Evolutionary conservation across 2,797 vertebrate genomes (phyloP).

Genomic region (Geotrypetes seraphini): DNA sequence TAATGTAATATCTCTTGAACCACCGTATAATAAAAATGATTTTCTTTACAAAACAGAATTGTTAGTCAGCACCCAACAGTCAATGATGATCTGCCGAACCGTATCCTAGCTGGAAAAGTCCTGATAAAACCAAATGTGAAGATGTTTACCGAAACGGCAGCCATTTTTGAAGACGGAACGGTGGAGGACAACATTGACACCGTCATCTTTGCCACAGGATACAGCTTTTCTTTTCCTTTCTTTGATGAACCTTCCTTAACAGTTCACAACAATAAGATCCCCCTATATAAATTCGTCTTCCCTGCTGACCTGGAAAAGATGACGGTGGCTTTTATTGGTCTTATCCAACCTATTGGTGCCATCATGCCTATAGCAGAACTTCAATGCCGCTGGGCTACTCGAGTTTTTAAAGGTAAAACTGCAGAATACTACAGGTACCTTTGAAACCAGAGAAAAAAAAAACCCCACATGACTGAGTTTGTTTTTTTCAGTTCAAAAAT

Average conservation of each 20-base stretch:
- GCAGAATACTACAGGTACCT: too few relatives aligned
- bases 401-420: constrained; percentile 67
- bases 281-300: constrained; percentile 62
- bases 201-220: constrained; percentile 70
- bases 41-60: constrained; percentile 45
- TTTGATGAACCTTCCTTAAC: constrained; percentile 41
- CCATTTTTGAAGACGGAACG: constrained; percentile 63
- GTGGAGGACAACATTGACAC: constrained; percentile 54
- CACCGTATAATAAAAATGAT: too few relatives aligned
- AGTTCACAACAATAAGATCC: constrained; percentile 36
- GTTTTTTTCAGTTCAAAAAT: too few relatives aligned
- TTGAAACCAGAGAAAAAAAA: too few relatives aligned
- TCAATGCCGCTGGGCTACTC: constrained; percentile 61
- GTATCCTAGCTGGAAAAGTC: constrained; percentile 60
- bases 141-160: constrained; percentile 49
- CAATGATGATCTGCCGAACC: constrained; percentile 64
- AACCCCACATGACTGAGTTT: too few relatives aligned
- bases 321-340: constrained; percentile 59
- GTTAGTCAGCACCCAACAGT: constrained; percentile 56
- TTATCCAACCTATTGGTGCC: constrained; percentile 61
- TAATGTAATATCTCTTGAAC: too few relatives aligned
- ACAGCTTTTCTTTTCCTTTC: constrained; percentile 63
- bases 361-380: constrained; percentile 68
- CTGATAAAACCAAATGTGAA: constrained; percentile 55
- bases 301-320: constrained; percentile 47